A percentile compares a stretch with the other conserved stretches of the same genome.
phyloP scores from a whole-genome alignment of 1,140 invertebrate species.

The Pogonus chalceus region DNA sequence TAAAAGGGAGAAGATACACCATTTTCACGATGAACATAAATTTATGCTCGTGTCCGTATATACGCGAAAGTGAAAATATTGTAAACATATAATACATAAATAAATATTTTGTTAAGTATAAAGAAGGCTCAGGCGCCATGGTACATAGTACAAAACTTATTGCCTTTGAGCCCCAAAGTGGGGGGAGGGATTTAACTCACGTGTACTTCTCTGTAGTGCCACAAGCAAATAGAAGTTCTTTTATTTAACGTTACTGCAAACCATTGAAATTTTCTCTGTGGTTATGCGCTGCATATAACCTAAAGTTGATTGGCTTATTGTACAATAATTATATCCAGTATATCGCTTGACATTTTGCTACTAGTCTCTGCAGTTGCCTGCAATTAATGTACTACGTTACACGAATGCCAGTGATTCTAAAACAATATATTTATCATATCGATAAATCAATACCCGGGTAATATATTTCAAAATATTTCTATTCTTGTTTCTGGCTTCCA shows the following conservation, averaged over 20 bases:
- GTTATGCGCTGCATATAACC: background rate
- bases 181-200: background rate
- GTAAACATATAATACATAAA: background rate
- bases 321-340: background rate
- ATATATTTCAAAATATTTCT: no score
- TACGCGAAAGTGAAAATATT: no score
- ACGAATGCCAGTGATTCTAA: background rate
- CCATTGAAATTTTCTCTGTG: background rate
- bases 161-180: no score
- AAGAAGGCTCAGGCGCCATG: background rate
- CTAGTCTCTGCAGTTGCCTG: background rate
- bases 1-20: no score
- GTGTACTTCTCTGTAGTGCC: background rate
- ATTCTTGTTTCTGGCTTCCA: no score
- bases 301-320: background rate
- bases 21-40: no score
- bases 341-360: background rate
- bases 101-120: background rate
- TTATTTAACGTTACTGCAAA: background rate
- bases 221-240: background rate
- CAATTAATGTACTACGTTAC: background rate
- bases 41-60: no score
- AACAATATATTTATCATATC: no score
- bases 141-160: background rate
- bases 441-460: no score